Percentiles rank a stretch among this genome's conserved stretches.
Evolutionary conservation across 35 echinoderm and acorn worm genomes (phyloP).

Genomic region (Patiria miniata): DNA sequence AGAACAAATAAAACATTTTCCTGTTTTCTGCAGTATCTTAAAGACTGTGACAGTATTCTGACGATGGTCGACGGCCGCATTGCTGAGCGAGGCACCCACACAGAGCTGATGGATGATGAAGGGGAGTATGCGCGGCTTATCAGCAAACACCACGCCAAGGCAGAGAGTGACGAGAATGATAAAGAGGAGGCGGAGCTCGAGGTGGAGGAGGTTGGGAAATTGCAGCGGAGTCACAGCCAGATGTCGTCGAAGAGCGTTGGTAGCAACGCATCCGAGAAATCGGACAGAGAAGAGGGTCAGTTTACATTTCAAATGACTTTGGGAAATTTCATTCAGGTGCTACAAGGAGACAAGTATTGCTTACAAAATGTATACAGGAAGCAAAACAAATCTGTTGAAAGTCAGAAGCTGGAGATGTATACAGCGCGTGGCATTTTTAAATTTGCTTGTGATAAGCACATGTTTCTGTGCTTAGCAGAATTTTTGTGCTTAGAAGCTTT

Average conservation of each 20-base stretch:
- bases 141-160: constrained; percentile 61
- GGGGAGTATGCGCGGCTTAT: constrained; percentile 80
- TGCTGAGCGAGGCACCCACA: constrained; percentile 68
- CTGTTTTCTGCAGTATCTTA: constrained; percentile 73
- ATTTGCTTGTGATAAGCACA: no score
- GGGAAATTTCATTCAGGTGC: no score
- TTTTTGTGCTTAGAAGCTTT: no score
- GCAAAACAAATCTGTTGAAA: no score
- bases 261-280: neutral
- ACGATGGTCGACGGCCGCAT: constrained; percentile 76
- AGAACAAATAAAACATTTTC: neutral
- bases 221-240: neutral
- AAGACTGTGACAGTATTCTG: constrained; percentile 83
- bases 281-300: neutral
- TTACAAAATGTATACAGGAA: no score
- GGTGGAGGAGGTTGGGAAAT: neutral
- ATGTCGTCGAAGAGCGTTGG: neutral
- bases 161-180: constrained; percentile 43
- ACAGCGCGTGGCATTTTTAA: no score
- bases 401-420: no score
- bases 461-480: no score
- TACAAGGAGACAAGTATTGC: no score
- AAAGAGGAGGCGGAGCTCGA: neutral
- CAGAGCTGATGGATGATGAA: constrained; percentile 65
- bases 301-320: no score